These are phyloP conservation scores for Percina caprodes DNA, from an alignment of 2,113 vertebrate species.

Conservation along the genomic window DNA sequence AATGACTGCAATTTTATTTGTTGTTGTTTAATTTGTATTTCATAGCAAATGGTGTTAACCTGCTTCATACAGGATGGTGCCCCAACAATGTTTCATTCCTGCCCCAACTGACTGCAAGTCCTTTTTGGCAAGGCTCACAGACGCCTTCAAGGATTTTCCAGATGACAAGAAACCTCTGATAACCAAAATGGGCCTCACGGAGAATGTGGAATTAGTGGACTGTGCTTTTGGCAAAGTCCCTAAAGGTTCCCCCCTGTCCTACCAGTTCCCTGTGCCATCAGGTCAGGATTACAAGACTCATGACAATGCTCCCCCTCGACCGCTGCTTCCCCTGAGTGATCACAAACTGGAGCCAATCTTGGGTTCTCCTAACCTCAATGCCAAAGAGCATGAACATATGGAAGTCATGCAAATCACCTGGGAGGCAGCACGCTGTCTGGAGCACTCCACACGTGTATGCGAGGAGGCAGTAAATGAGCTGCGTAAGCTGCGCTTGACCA, in stretches of 20 bases:
- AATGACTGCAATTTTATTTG: not conserved
- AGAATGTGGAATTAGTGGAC: conserved; percentile 47
- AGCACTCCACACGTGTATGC: conserved; percentile 32
- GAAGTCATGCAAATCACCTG: conserved; percentile 37
- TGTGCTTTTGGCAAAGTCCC: conserved; percentile 56
- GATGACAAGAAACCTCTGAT: conserved; percentile 57
- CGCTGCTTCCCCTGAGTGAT: conserved; percentile 26
- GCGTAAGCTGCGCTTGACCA: conserved; percentile 38
- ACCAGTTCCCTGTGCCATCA: conserved; percentile 51
- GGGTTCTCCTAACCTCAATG: not conserved
- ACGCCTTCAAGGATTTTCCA: conserved; percentile 50
- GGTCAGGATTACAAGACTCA: conserved; percentile 17
- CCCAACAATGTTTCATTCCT: not conserved
- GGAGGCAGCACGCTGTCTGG: conserved; percentile 43
- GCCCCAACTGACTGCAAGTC: not conserved
- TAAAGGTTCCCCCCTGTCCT: conserved; percentile 55
- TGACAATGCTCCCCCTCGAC: conserved; percentile 27
- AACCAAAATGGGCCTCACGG: conserved; percentile 41
- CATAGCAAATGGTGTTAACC: not conserved
- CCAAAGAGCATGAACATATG: conserved; percentile 11
- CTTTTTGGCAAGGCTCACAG: conserved; percentile 43
- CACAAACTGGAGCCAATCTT: not conserved
- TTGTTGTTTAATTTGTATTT: not conserved
- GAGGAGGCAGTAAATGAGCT: not conserved
- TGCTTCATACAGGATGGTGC: conserved; percentile 34